Conservation (phyloP, 2,888 invertebrate species). For the Syrphus vitripennis region DNA sequence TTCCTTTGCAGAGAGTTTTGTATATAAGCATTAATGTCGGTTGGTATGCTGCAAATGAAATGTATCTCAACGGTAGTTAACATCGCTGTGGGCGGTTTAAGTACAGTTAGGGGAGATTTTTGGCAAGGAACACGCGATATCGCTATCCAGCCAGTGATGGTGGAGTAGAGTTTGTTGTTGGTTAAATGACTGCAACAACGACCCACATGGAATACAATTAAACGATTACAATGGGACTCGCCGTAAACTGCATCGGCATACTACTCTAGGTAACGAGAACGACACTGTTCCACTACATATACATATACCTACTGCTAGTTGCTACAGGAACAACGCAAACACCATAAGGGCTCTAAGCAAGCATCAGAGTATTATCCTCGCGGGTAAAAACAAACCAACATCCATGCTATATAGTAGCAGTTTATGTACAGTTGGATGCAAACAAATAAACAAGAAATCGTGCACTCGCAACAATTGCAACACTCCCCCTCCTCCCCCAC, state of each 20-base stretch:
- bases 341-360: conserved; percentile 31
- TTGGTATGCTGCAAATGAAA: conserved; percentile 13
- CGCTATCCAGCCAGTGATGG: conserved; percentile 9
- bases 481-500: neutral
- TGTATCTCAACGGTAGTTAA: conserved; percentile 32
- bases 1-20: neutral
- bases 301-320: neutral
- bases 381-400: conserved; percentile 46
- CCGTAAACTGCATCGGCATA: conserved; percentile 43
- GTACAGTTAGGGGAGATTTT: conserved; percentile 38
- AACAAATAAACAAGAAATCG: conserved; percentile 36
- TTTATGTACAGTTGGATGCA: conserved; percentile 34
- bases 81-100: conserved; percentile 51
- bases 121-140: conserved; percentile 46
- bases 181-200: conserved; percentile 65
- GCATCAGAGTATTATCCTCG: conserved; percentile 41
- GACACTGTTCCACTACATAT: neutral
- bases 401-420: conserved; percentile 8
- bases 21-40: neutral
- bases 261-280: neutral
- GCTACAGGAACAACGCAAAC: neutral
- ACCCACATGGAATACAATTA: conserved; percentile 65
- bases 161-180: conserved; percentile 7
- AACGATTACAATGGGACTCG: conserved; percentile 65
- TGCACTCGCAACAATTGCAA: conserved; percentile 47